phyloP scores from a whole-genome alignment of 1,140 invertebrate genomes.

The Drosophila albomicans region DNA sequence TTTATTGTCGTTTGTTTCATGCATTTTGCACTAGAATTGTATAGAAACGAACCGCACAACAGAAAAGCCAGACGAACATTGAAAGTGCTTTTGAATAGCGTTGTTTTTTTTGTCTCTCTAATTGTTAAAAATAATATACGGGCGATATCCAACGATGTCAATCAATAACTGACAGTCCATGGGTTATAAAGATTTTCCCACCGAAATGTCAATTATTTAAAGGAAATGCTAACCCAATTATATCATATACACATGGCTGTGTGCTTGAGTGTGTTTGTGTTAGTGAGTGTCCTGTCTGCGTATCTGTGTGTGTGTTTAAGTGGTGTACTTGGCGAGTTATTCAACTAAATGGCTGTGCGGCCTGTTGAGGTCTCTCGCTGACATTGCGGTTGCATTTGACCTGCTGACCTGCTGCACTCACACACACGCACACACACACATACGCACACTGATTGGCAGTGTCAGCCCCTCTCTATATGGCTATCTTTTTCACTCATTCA shows the following conservation, averaged over 20 bases:
- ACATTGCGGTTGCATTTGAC: slow-evolving; percentile 81
- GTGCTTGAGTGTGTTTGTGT: slow-evolving; percentile 1
- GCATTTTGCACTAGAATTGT: slow-evolving; percentile 36
- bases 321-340: slow-evolving; percentile 39
- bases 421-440: slow-evolving; percentile 26
- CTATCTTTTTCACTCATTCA: slow-evolving; percentile 1
- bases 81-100: slow-evolving; percentile 47
- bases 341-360: slow-evolving; percentile 44
- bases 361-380: slow-evolving; percentile 58
- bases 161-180: slow-evolving; percentile 74
- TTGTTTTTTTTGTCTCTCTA: slow-evolving; percentile 13
- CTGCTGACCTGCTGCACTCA: slow-evolving; percentile 68
- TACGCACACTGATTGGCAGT: not conserved
- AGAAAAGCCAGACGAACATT: slow-evolving; percentile 52
- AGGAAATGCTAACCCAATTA: slow-evolving; percentile 68
- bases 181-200: slow-evolving; percentile 71
- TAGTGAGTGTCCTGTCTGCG: not conserved
- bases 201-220: slow-evolving; percentile 70
- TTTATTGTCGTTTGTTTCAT: slow-evolving; percentile 42
- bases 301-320: slow-evolving; percentile 20
- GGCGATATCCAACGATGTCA: slow-evolving; percentile 33
- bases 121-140: slow-evolving; percentile 33
- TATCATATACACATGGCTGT: slow-evolving; percentile 12
- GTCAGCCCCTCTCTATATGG: slow-evolving; percentile 5
- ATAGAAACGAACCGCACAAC: slow-evolving; percentile 49